A percentile compares a stretch with the other conserved stretches of the same genome.
Conservation (phyloP, 2,888 invertebrate species). For the Pedicia rivosa region DNA sequence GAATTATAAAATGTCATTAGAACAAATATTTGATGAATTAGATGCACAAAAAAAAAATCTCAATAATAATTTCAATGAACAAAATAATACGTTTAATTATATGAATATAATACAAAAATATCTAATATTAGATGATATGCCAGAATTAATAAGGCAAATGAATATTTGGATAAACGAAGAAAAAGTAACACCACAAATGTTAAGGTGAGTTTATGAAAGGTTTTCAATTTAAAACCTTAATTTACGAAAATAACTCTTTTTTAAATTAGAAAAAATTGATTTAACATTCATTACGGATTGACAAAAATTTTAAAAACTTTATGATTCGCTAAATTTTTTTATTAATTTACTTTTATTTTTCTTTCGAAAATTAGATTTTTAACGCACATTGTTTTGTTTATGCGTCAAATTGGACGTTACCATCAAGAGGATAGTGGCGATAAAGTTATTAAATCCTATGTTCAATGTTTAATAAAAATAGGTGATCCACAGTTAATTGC, state of each 20-base stretch:
- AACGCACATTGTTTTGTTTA: slow-evolving; percentile 70
- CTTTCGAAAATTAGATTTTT: too few relatives aligned
- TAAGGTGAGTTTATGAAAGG: slow-evolving; percentile 14
- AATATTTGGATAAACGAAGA: slow-evolving; percentile 44
- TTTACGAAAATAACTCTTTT: background rate
- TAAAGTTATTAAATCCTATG: slow-evolving; percentile 57
- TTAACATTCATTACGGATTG: slow-evolving; percentile 28
- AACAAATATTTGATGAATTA: slow-evolving; percentile 50
- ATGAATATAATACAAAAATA: slow-evolving; percentile 69
- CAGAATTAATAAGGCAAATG: slow-evolving; percentile 53
- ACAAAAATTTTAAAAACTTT: too few relatives aligned
- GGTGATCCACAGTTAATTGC: slow-evolving; percentile 67
- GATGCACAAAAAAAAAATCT: too few relatives aligned
- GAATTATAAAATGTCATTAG: slow-evolving; percentile 49
- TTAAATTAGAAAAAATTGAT: slow-evolving; percentile 2
- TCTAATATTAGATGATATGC: slow-evolving; percentile 68
- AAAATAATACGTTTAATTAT: slow-evolving; percentile 37
- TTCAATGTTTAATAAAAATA: slow-evolving; percentile 51
- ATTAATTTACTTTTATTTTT: too few relatives aligned
- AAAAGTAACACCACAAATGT: slow-evolving; percentile 33
- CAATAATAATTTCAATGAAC: slow-evolving; percentile 37
- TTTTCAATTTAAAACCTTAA: background rate
- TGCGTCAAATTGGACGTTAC: slow-evolving; percentile 61
- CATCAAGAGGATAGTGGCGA: slow-evolving; percentile 55
- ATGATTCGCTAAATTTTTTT: too few relatives aligned